Evolutionary conservation across 2,797 vertebrate genomes (phyloP).

Genomic region (Danionella dracula): DNA sequence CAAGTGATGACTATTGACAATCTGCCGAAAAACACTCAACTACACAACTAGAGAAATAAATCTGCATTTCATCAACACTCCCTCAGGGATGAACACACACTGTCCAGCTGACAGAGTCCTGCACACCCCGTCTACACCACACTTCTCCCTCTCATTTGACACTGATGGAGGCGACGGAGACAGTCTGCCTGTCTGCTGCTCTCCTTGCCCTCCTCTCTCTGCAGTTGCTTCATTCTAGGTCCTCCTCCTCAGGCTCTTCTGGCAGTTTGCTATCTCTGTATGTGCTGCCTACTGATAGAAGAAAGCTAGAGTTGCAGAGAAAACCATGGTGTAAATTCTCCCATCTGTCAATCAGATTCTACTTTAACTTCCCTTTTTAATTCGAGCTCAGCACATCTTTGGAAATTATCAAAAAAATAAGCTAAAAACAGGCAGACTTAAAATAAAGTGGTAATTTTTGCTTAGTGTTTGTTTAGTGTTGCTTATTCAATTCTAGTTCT

Average conservation of each 20-base stretch:
- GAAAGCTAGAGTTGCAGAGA: conserved; percentile 23
- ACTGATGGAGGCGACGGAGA: conserved; percentile 46
- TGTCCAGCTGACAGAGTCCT: conserved; percentile 30
- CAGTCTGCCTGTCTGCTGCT: conserved; percentile 61
- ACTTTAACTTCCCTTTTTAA: neutral
- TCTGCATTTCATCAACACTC: conserved; percentile 18
- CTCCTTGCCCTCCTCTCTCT: conserved; percentile 39
- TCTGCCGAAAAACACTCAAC: conserved; percentile 33
- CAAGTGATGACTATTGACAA: conserved; percentile 60
- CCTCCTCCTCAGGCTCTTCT: conserved; percentile 6
- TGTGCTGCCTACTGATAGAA: neutral
- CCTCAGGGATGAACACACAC: conserved; percentile 12
- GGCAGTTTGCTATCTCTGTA: conserved; percentile 2
- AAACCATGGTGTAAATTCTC: neutral
- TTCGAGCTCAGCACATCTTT: neutral
- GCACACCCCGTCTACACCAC: conserved; percentile 36
- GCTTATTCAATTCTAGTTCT: too few species aligned
- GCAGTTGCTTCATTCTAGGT: conserved; percentile 16
- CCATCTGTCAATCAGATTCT: conserved; percentile 8
- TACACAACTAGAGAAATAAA: conserved; percentile 26
- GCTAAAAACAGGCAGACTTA: too few species aligned
- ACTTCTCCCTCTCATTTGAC: conserved; percentile 64
- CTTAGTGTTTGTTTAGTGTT: too few species aligned
- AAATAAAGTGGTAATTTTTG: too few species aligned
- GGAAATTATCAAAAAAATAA: too few species aligned